Evolutionary conservation across 2,888 invertebrate species (phyloP).

Genomic region (Polyploca ridens): DNA sequence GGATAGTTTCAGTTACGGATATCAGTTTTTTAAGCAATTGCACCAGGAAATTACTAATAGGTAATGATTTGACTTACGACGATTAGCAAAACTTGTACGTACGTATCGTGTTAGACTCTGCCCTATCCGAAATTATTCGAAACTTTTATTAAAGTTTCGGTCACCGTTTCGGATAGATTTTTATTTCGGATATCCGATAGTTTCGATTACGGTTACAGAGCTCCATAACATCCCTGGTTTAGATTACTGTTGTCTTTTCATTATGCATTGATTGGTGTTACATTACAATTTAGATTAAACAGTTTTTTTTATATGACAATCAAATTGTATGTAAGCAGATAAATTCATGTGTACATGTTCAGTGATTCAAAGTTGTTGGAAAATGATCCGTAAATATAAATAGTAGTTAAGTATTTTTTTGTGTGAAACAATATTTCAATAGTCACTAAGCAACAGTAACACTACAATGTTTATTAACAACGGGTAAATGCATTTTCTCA

Average conservation of each 20-base stretch:
- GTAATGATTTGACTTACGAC: too few species aligned
- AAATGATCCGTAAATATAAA: constrained; percentile 8
- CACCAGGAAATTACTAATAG: too few species aligned
- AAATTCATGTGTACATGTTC: not conserved
- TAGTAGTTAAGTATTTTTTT: constrained; percentile 16
- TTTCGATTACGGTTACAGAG: too few species aligned
- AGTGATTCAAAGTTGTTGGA: not conserved
- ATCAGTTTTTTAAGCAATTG: too few species aligned
- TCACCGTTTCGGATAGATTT: too few species aligned
- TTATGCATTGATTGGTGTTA: not conserved
- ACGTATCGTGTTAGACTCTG: too few species aligned
- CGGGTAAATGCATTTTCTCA: constrained; percentile 76
- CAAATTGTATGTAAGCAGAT: not conserved
- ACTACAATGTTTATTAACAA: constrained; percentile 57
- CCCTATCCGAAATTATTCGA: too few species aligned
- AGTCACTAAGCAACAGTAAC: constrained; percentile 46
- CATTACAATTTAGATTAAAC: not conserved
- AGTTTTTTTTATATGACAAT: not conserved
- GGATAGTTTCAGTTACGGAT: too few species aligned
- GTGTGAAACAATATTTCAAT: constrained; percentile 44
- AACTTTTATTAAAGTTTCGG: too few species aligned
- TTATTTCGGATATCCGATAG: too few species aligned
- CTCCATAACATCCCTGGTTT: not conserved
- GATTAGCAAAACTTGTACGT: too few species aligned
- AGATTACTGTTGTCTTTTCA: constrained; percentile 1